These are phyloP conservation scores for Bilobella aurantiaca DNA, from an alignment of 1,140 invertebrate species.

Conservation along the genomic window DNA sequence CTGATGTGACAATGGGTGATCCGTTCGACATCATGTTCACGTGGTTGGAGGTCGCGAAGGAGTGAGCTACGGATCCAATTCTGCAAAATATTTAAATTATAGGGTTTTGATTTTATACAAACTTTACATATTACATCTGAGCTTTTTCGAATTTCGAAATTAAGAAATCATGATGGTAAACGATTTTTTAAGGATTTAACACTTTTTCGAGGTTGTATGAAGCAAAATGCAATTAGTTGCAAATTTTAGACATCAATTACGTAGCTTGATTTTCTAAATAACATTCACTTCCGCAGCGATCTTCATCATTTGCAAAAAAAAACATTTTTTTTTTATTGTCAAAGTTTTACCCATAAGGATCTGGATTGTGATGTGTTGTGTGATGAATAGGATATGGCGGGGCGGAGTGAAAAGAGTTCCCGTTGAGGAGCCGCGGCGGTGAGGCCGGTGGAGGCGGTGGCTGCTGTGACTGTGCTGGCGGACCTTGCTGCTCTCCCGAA, in stretches of 20 bases:
- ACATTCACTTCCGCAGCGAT: too few species aligned
- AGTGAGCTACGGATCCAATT: slow-evolving; percentile 28
- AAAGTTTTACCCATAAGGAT: slow-evolving; percentile 58
- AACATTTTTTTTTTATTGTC: too few species aligned
- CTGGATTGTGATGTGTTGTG: slow-evolving; percentile 37
- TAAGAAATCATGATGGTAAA: too few species aligned
- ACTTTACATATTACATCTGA: too few species aligned
- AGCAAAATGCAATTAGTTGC: too few species aligned
- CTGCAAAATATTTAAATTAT: slow-evolving; percentile 10
- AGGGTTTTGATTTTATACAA: too few species aligned
- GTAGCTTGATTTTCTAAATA: too few species aligned
- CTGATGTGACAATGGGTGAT: slow-evolving; percentile 43
- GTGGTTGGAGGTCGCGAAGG: slow-evolving; percentile 38
- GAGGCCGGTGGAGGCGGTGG: slow-evolving; percentile 41
- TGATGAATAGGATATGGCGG: slow-evolving; percentile 42
- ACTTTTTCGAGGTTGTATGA: too few species aligned
- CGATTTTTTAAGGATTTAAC: too few species aligned
- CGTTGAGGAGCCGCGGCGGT: slow-evolving; percentile 42
- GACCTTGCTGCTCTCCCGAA: slow-evolving; percentile 29
- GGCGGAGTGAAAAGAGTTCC: slow-evolving; percentile 46
- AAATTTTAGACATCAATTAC: too few species aligned
- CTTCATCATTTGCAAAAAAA: too few species aligned
- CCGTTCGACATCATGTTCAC: slow-evolving; percentile 35
- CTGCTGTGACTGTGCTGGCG: slow-evolving; percentile 26
- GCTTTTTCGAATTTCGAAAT: too few species aligned